Percentiles rank a stretch among this genome's conserved stretches.
Evolutionary conservation across 2,797 vertebrate species (phyloP).

Genomic region (Coregonus sp.): DNA sequence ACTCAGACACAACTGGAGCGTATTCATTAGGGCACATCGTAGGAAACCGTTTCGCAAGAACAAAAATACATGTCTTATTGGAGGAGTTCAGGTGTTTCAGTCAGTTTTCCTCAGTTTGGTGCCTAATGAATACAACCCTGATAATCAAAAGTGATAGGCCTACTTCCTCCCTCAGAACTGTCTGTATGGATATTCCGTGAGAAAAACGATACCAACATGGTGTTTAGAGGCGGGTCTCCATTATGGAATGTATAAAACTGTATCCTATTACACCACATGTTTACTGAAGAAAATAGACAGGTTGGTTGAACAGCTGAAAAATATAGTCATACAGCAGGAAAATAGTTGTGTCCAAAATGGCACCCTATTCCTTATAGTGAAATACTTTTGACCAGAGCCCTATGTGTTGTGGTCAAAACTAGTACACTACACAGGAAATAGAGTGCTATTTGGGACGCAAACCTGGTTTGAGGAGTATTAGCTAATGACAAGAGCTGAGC

Average conservation of each 20-base stretch:
- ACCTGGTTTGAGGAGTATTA: not conserved
- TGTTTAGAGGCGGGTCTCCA: not conserved
- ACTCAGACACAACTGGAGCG: not conserved
- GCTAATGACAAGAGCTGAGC: not conserved
- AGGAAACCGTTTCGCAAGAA: not conserved
- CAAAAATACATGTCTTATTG: not conserved
- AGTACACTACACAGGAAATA: not conserved
- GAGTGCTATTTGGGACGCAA: not conserved
- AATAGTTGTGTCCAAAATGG: not conserved
- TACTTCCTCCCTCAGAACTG: not conserved
- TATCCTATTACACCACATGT: not conserved
- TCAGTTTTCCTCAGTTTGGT: not conserved
- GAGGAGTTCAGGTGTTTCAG: not conserved
- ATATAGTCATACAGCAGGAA: not conserved
- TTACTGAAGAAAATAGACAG: not conserved
- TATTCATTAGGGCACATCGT: not conserved
- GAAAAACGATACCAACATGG: not conserved
- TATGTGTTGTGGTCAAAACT: not conserved
- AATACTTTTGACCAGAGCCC: not conserved
- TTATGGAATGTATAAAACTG: not conserved
- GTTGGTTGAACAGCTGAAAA: not conserved
- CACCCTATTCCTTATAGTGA: not conserved
- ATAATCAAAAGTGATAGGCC: not conserved
- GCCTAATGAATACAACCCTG: not conserved
- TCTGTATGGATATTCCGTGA: not conserved